Evolutionary conservation across 2,888 invertebrate genomes (phyloP).

Genomic region (Noctua janthina): DNA sequence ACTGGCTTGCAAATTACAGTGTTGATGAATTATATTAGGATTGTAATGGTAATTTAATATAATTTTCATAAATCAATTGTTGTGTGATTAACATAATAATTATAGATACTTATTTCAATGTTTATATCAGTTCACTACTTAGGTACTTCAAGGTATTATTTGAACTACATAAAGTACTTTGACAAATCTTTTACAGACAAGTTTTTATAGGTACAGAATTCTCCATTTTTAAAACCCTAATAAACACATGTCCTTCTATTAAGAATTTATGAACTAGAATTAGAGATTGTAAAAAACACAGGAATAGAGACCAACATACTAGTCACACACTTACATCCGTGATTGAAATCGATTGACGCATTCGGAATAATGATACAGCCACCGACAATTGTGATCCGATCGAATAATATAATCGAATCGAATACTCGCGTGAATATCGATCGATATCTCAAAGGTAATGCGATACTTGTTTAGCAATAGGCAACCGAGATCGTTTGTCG

Average conservation of each 20-base stretch:
- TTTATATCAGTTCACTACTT: neutral
- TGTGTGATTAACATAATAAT: constrained; percentile 29
- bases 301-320: constrained; percentile 36
- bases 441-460: constrained; percentile 54
- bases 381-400: constrained; percentile 48
- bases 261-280: constrained; percentile 17
- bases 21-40: constrained; percentile 46
- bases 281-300: constrained; percentile 40
- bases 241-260: constrained; percentile 21
- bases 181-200: neutral
- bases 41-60: constrained; percentile 43
- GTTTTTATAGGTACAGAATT: neutral
- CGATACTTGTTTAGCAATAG: constrained; percentile 52
- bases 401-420: constrained; percentile 45
- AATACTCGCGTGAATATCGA: constrained; percentile 41
- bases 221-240: constrained; percentile 11
- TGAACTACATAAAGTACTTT: neutral
- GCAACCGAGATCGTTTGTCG: constrained; percentile 25
- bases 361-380: constrained; percentile 57
- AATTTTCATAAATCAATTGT: constrained; percentile 53
- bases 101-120: constrained; percentile 14
- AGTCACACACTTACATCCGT: constrained; percentile 55
- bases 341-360: constrained; percentile 59
- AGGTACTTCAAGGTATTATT: neutral
- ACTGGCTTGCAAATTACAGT: constrained; percentile 35